Base-by-base conservation (phyloP, 2,888 invertebrate genomes). In the Bedellia somnulentella region DNA sequence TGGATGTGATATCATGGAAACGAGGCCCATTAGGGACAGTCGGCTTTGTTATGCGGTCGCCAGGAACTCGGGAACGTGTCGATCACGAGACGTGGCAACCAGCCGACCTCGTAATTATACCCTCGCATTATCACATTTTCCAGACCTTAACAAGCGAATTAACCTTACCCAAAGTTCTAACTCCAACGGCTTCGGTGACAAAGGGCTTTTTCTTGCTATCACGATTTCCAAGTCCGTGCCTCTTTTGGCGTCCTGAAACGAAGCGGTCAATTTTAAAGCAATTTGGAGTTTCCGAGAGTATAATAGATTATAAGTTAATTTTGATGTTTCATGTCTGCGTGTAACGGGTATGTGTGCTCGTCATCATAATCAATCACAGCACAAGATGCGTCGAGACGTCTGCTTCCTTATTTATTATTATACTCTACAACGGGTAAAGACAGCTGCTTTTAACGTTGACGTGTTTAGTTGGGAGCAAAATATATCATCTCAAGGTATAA, bases 211-310 rank as follows among this genome's bases (percentile, higher is more conserved):
- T 47, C 85, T 81, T 5, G 88, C 89, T 38, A 89, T 82, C 34
- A 92, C 82, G 51, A 87, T 87, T 57, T 89, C 91, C 45, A 93
- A 66, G 62, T 90, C 89, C 5, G 85, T 85, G 33, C 91, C 92
- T 38, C 85, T 80, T 56, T 85, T 86, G 18, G 87, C 82, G 52
- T 88, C 82, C 89, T 89, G 63, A 35, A 63, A 68, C 46, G 39
- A 40, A 46, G 8, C 2, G 21, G 8, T 21, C 21, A 21, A 21
- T 21, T 21, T n/a, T 21, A n/a, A 21, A n/a, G n/a, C 21, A 10
- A 21, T 26, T 26, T 14, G 8, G 15, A 26, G 15, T 26, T 26
- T n/a, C n/a, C 13, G n/a, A 9, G 13, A 26, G 6, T 37, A 41
- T 42, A 39, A 40, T 40, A 38, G 40, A 44, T 41, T 35, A 40